Percentiles rank a stretch among this genome's conserved stretches.
These are phyloP conservation scores for Cryptotis parvus DNA, from an alignment of 2,113 vertebrate genomes.

Conservation along the genomic window DNA sequence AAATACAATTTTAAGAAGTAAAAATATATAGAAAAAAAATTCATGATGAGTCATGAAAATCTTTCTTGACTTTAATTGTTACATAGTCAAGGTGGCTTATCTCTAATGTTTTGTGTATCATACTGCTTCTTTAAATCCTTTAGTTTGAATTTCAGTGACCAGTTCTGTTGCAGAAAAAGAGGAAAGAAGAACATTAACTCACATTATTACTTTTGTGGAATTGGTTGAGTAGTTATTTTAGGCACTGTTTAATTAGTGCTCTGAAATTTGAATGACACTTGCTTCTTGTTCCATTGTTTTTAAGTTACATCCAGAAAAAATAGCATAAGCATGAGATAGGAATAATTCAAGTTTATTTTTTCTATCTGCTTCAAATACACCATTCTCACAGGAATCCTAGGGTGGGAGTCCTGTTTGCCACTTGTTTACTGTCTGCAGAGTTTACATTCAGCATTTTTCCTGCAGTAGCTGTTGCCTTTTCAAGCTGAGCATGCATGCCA, in stretches of 20 bases:
- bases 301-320: slow-evolving; percentile 18
- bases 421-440: not conserved
- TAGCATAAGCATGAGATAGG: not conserved
- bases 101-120: not conserved
- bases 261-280: slow-evolving; percentile 20
- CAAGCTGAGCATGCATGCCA: not conserved
- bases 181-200: not conserved
- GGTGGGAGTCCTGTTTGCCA: not conserved
- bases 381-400: not conserved
- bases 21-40: too few species aligned
- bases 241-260: not conserved
- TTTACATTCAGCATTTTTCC: slow-evolving; percentile 20
- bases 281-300: slow-evolving; percentile 35
- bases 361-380: not conserved
- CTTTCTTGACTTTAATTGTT: not conserved
- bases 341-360: slow-evolving; percentile 8
- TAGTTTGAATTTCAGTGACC: not conserved
- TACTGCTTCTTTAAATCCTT: not conserved
- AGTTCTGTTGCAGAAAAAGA: not conserved
- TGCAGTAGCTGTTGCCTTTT: not conserved
- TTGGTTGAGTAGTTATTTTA: not conserved
- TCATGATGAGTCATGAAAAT: not conserved
- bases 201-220: not conserved
- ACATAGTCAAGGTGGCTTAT: not conserved
- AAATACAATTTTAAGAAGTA: too few species aligned